These are phyloP conservation scores for Drosophila tropicalis DNA, from an alignment of 1,140 invertebrate genomes.

Conservation along the genomic window DNA sequence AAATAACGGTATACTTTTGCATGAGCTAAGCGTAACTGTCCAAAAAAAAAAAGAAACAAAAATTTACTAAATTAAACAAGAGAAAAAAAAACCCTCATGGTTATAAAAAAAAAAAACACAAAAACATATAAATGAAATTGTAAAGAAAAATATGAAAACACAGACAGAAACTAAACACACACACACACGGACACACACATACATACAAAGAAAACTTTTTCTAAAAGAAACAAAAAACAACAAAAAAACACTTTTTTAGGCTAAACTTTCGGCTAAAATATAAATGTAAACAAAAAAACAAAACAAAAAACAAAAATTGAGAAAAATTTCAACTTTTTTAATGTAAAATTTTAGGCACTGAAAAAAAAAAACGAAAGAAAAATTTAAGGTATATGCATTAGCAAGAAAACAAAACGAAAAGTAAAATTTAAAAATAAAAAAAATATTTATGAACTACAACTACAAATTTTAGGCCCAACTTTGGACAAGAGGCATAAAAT, in stretches of 20 bases:
- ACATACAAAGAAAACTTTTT: slow-evolving; percentile 41
- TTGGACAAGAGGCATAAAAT: slow-evolving; percentile 75
- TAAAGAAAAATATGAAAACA: slow-evolving; percentile 40
- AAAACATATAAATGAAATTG: slow-evolving; percentile 11
- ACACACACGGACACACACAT: slow-evolving; percentile 25
- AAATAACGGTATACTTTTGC: slow-evolving; percentile 72
- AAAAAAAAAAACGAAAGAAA: neutral
- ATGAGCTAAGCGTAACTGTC: slow-evolving; percentile 63
- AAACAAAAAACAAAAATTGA: slow-evolving; percentile 19
- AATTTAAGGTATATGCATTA: slow-evolving; percentile 39
- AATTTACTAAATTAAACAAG: slow-evolving; percentile 40
- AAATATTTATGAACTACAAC: slow-evolving; percentile 50
- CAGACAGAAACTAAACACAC: slow-evolving; percentile 19
- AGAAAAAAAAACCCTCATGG: slow-evolving; percentile 48
- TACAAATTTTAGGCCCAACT: slow-evolving; percentile 70
- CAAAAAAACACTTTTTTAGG: slow-evolving; percentile 53
- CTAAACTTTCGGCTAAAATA: slow-evolving; percentile 76
- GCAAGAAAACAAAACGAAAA: slow-evolving; percentile 47
- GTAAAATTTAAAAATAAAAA: slow-evolving; percentile 35
- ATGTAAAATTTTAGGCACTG: slow-evolving; percentile 12
- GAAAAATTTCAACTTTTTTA: slow-evolving; percentile 22
- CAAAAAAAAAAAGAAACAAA: slow-evolving; percentile 37
- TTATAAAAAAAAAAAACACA: slow-evolving; percentile 62
- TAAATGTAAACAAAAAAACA: slow-evolving; percentile 44
- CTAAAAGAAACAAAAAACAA: slow-evolving; percentile 59